A percentile compares a stretch with the other conserved stretches of the same genome.
Evolutionary conservation across 2,888 invertebrate species (phyloP).

Genomic region (Ophion ventricosus): DNA sequence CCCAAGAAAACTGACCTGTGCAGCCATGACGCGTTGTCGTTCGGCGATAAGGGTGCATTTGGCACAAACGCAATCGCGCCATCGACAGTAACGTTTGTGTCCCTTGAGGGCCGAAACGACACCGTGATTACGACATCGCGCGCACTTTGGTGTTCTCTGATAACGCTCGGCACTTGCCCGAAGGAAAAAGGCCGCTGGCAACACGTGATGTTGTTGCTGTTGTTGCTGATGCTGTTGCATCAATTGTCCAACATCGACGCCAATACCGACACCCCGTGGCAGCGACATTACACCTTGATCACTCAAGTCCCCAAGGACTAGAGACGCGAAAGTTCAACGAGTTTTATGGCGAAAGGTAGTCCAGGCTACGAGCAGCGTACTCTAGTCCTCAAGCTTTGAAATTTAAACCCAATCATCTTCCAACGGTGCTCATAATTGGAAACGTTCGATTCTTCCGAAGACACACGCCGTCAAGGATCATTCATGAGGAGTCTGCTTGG

Average conservation of each 20-base stretch:
- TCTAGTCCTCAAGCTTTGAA: constrained; percentile 18
- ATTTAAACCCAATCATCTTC: constrained; percentile 27
- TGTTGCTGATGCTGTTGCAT: constrained; percentile 92
- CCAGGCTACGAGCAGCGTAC: constrained; percentile 1
- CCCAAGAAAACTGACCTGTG: constrained; percentile 87
- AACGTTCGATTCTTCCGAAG: background rate
- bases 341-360: too few species aligned
- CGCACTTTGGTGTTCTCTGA: constrained; percentile 98
- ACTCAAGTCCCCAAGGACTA: background rate
- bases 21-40: constrained; percentile 98
- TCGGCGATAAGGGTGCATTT: constrained; percentile 99
- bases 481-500: too few species aligned
- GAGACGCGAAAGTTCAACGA: background rate
- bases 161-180: constrained; percentile 94
- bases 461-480: too few species aligned
- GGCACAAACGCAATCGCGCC: constrained; percentile 98
- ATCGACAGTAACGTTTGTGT: constrained; percentile 97
- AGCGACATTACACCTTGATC: constrained; percentile 88
- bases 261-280: constrained; percentile 93
- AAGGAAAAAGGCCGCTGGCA: constrained; percentile 94
- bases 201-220: constrained; percentile 87
- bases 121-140: constrained; percentile 98
- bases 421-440: background rate
- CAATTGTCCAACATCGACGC: constrained; percentile 93
- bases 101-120: constrained; percentile 98